Evolutionary conservation across 2,888 invertebrate species (phyloP), one percentile per base, ranked within the genome.

Genomic region (Ommatoiulus sabulosus): DNA sequence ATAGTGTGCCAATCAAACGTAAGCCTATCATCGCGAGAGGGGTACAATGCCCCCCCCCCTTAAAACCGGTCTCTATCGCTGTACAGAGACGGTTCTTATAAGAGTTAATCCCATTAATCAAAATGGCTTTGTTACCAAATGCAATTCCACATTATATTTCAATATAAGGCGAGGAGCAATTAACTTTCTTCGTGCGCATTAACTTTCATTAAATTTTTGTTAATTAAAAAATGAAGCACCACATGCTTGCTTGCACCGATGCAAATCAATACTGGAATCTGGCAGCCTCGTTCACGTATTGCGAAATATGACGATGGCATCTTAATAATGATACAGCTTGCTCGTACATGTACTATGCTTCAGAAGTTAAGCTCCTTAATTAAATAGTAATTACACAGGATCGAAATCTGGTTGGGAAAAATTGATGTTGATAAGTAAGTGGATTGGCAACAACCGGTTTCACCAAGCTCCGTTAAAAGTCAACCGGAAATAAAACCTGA

Each of bases 171-270:
- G 80, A 80, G 80, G 35, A 12, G 80, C 80, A 80, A 80, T 80
- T 80, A 80, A 80, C 80, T 80, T 80, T 80, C 35, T 80, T 43
- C 35, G 80, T 80, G 80, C 80, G 24, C 35, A 24, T 35, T 80
- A 80, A 43, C 80, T 80, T 80, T 80, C 80, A 80, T 80, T 80
- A 80, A 80, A 80, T 80, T 80, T 80, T 24, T 80, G 35, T 80
- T 80, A 80, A 80, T 80, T 80, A 80, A 80, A 52, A 80, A 80
- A 80, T 35, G 80, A 80, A 80, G 35, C 80, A 35, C 35, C 35
- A 35, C 80, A 80, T 80, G 80, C 80, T 35, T 80, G 80, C 24
- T 80, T 80, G 80, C 80, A 35, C 80, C 35, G 12, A 80, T 6
- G 80, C 80, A 80, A 80, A 80, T 80, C 80, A 80, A 80, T 80